A percentile compares a stretch with the other conserved stretches of the same genome.
These are phyloP conservation scores for Euplagia quadripunctaria DNA, from an alignment of 2,888 invertebrate species.

Conservation along the genomic window DNA sequence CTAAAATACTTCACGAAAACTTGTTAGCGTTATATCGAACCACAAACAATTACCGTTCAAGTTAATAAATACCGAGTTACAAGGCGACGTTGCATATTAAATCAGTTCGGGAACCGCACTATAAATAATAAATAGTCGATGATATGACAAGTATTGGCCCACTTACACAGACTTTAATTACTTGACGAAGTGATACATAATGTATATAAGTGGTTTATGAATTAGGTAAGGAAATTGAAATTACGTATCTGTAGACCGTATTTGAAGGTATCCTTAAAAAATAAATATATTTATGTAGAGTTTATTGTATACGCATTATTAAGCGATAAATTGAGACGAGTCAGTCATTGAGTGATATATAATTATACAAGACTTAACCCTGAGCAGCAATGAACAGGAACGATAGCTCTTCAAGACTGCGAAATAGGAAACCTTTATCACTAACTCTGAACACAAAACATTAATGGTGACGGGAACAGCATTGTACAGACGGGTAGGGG, in stretches of 20 bases:
- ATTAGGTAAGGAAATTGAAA: constrained; percentile 63
- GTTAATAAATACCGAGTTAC: constrained; percentile 70
- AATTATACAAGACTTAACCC: too few relatives aligned
- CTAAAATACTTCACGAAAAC: constrained; percentile 36
- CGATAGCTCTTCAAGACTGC: too few relatives aligned
- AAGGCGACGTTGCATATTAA: constrained; percentile 76
- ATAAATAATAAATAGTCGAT: constrained; percentile 74
- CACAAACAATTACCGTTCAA: constrained; percentile 68
- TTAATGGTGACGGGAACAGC: too few relatives aligned
- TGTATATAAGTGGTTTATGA: constrained; percentile 57
- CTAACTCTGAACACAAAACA: too few relatives aligned
- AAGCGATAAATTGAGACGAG: too few relatives aligned
- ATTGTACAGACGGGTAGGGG: too few relatives aligned
- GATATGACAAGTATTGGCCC: constrained; percentile 75
- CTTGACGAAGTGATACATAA: constrained; percentile 65
- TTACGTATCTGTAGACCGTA: constrained; percentile 35
- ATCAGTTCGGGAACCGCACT: constrained; percentile 70
- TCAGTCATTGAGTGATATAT: neutral
- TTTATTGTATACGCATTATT: constrained; percentile 8
- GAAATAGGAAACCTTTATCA: too few relatives aligned
- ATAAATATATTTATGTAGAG: neutral
- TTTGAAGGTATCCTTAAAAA: constrained; percentile 26
- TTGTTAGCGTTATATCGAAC: constrained; percentile 57
- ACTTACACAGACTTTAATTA: constrained; percentile 76
- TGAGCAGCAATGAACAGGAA: too few relatives aligned